Base-by-base conservation (phyloP, 2,797 vertebrate genomes). In the Carcharodon carcharias region DNA sequence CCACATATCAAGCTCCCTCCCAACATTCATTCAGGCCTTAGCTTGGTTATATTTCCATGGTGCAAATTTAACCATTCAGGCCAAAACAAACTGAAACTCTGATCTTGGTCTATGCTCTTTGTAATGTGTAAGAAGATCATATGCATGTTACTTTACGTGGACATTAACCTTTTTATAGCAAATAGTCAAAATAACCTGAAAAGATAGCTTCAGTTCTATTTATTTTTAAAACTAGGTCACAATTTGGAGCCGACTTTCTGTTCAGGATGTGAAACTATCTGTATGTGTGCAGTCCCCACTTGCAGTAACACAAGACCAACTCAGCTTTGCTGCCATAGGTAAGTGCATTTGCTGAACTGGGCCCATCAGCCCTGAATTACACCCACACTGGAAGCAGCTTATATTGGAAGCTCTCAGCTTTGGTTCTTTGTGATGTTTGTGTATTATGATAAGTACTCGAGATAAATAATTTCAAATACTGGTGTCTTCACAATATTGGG, bases 271-370 rank as follows among this genome's bases (percentile, higher is more conserved):
- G 1, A 98, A 98, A 96, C 96, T 99, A 97, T 98, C 97, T 0
- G 97, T 99, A 31, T 97, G 98, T 87, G 98, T 99, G n/a, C 98
- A 98, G 96, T 97, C 98, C 80, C 99, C 99, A 0, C 97, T 99
- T 96, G 98, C 98, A 0, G 87, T 98, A 97, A 98, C 98, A 77
- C 98, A 98, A 96, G 98, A 99, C 96, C 98, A 98, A 97, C 99
- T 99, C 96, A 63, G 97, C 96, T 97, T 99, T 95, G 97, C 98
- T 95, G 97, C 98, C 69, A 97, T 99, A 97, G 98, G 99, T 99
- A 97, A 98, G 98, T 98, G 0, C 16, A 95, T 96, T 1, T 23
- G 54, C 45, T 91, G 58, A 69, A 40, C 54, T 73, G 31, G 50
- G 58, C 63, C 5, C 14, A 61, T n/a, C 31, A 63, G 45, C 18